These are phyloP conservation scores for Anisognathus igniventris DNA, from an alignment of 2,797 vertebrate genomes.

Conservation along the genomic window DNA sequence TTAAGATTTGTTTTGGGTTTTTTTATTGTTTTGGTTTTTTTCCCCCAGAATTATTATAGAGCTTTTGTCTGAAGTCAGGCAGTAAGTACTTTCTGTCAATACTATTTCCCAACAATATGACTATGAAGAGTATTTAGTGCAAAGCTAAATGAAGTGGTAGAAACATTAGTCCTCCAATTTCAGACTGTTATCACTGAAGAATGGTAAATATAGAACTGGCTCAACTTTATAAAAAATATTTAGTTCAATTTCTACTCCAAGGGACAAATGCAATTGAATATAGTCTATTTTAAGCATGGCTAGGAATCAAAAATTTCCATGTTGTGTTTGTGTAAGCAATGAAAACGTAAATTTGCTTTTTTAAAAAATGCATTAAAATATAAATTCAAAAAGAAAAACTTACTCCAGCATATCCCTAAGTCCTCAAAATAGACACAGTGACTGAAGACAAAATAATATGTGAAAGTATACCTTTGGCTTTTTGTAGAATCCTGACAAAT, in stretches of 20 bases:
- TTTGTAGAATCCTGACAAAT: constrained; percentile 98
- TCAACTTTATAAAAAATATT: background rate
- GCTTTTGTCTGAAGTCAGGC: background rate
- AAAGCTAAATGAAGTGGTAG: background rate
- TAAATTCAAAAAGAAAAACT: background rate
- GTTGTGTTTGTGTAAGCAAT: background rate
- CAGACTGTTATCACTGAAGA: background rate
- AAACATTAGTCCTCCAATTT: background rate
- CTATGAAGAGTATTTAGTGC: background rate
- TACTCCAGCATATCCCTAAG: background rate
- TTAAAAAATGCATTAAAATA: background rate
- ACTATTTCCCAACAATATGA: background rate
- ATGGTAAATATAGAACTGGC: background rate
- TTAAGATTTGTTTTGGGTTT: background rate
- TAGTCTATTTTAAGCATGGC: background rate
- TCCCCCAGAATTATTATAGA: background rate
- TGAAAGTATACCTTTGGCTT: constrained; percentile 88
- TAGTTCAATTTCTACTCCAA: background rate
- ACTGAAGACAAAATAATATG: background rate
- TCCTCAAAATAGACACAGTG: background rate
- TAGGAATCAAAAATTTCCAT: background rate
- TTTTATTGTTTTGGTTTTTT: background rate
- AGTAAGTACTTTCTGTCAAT: background rate
- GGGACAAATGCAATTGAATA: background rate
- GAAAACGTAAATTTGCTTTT: background rate